Base-by-base conservation (phyloP, 2,113 vertebrate genomes). In the Brachyhypopomus occidentalis region DNA sequence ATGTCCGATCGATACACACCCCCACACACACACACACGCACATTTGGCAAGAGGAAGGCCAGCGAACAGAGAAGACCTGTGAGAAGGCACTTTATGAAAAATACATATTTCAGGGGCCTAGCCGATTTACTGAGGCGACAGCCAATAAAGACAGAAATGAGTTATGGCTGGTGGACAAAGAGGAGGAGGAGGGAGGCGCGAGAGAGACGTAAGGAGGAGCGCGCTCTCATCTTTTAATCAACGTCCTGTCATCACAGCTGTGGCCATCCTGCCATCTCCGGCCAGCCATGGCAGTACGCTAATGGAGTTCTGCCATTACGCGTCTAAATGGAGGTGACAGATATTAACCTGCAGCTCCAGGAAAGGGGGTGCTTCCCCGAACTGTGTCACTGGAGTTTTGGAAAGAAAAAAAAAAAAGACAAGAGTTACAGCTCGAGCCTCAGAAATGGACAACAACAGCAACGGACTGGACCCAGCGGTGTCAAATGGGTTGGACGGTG, bases 41-140 rank as follows among this genome's bases (percentile, higher is more conserved):
- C 67, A 36, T 84, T 83, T 52, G 78, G 55, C 75, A 84, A 83
- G 80, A 12, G 71, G 72, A 34, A 75, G 56, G 82, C 78, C 87
- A 84, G 80, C 82, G 86, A 87, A 88, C 78, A 17, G 79, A 88
- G 85, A 84, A 56, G 38, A 84, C 86, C 85, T 83, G 58, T 78
- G 66, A 77, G 84, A 90, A 88, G 84, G 83, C 55, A 86, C 84
- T 86, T 89, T 86, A 89, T 90, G 87, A 88, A 88, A 89, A 89
- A 90, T 82, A 89, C 84, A 85, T 85, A 89, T 89, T 84, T 82
- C 67, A 76, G 25, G 20, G 25, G 77, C 34, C 14, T 48, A 78
- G 81, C 76, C 89, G 87, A 92, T 90, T 90, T 86, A 89, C 85
- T 78, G 80, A 75, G 88, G 88, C 84, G 77, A 77, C 75, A 63